A percentile compares a stretch with the other conserved stretches of the same genome.
Evolutionary conservation across 2,888 invertebrate species (phyloP).

Genomic region (Dioctria rufipes): DNA sequence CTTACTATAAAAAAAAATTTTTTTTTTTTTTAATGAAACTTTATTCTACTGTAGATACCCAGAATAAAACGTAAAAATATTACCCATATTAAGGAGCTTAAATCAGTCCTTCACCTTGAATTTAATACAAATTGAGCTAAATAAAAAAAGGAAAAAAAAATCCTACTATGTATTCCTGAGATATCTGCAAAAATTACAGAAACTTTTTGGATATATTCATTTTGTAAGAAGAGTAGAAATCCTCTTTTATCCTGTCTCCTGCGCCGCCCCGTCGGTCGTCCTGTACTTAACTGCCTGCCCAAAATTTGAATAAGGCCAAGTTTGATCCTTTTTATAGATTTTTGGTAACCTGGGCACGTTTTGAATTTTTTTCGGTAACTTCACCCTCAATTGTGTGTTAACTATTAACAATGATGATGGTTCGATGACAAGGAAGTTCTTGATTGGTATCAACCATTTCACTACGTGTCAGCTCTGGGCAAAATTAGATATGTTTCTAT

Average conservation of each 20-base stretch:
- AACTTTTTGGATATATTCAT: conserved; percentile 14
- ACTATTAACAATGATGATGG: conserved; percentile 43
- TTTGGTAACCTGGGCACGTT: conserved; percentile 38
- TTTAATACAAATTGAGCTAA: background rate
- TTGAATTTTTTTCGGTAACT: conserved; percentile 37
- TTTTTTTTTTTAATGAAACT: too few species aligned
- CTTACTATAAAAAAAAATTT: too few species aligned
- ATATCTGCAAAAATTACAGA: conserved; percentile 5
- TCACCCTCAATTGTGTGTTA: conserved; percentile 45
- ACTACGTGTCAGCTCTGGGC: conserved; percentile 20
- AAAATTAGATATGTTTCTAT: background rate
- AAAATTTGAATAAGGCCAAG: conserved; percentile 42
- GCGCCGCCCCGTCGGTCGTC: background rate
- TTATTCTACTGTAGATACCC: too few species aligned
- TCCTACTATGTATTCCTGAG: conserved; percentile 10
- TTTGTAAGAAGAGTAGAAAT: conserved; percentile 7
- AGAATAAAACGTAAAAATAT: too few species aligned
- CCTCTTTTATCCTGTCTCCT: conserved; percentile 1
- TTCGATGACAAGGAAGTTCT: conserved; percentile 15
- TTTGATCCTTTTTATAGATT: background rate
- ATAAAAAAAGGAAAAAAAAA: conserved; percentile 1
- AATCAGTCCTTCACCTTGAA: too few species aligned
- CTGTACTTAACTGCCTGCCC: background rate
- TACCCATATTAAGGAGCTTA: too few species aligned
- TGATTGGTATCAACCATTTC: conserved; percentile 36